Evolutionary conservation across 2,888 invertebrate species (phyloP).

Genomic region (Oscheius sp.): DNA sequence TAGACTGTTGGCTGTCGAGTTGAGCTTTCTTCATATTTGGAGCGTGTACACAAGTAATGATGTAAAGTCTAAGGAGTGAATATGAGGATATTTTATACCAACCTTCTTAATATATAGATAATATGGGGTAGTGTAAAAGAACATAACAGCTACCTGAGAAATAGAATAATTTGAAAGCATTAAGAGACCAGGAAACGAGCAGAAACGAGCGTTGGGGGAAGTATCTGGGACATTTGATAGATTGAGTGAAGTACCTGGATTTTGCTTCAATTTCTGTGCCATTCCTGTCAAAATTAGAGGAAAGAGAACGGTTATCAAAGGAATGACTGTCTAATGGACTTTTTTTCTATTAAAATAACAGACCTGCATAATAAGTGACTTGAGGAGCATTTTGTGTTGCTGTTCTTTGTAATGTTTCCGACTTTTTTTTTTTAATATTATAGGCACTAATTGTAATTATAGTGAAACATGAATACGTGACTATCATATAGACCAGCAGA

Average conservation of each 20-base stretch:
- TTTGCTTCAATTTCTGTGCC: conserved; percentile 26
- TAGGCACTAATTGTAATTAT: conserved; percentile 16
- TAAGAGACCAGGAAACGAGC: conserved; percentile 17
- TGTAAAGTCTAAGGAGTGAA: not conserved
- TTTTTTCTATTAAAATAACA: too few species aligned
- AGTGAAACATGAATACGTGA: not conserved
- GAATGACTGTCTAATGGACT: conserved; percentile 18
- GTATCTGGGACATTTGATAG: conserved; percentile 1
- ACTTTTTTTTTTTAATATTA: conserved; percentile 12
- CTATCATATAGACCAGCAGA: not conserved
- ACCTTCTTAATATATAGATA: not conserved
- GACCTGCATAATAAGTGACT: conserved; percentile 24
- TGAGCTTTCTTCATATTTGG: not conserved
- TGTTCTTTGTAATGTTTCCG: too few species aligned
- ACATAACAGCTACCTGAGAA: conserved; percentile 26
- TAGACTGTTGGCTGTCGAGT: not conserved
- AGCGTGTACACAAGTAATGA: not conserved
- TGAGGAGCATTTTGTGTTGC: conserved; percentile 23
- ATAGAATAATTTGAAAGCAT: conserved; percentile 20
- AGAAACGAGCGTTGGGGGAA: conserved; percentile 8
- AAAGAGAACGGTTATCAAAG: conserved; percentile 16
- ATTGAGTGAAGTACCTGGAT: not conserved
- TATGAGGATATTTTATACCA: not conserved
- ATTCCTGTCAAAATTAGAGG: conserved; percentile 12
- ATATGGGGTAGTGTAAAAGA: conserved; percentile 27